Evolutionary conservation across 2,888 invertebrate species (phyloP), one percentile per base, ranked within the genome.

Genomic region (Rhimphoctona megacephalus): DNA sequence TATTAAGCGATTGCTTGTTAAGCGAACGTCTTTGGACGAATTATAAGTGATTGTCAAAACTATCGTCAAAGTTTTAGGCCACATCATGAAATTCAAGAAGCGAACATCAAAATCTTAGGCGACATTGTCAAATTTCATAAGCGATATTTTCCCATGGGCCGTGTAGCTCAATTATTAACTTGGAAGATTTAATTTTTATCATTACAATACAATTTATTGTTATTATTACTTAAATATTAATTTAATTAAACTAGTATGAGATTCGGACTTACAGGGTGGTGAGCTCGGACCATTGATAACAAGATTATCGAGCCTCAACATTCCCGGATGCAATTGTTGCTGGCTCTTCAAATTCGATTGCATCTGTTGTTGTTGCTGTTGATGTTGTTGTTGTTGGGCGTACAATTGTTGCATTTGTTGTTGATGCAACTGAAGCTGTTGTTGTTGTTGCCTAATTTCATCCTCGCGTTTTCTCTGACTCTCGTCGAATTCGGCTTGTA

Each of bases 401-500:
- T 87, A 87, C 22, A 87, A n/a, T 25, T 87, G 87, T 73, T 90
- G 89, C 85, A 89, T 88, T 49, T 90, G 91, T 66, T 90, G 94
- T 92, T 85, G 95, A 87, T 89, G 95, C 93, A 89, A 91, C 94
- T 57, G 95, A 95, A 43, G 95, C 93, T 90, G 94, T 86, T 87
- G 90, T 92, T 83, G 94, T 92, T 94, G 92, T 19, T 93, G 95
- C 92, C 95, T 94, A 90, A 94, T 90, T 87, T 95, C 95, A 80
- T 95, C 95, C 73, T 95, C 95, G 81, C 95, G 94, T 78, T 95
- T 95, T 87, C 94, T 94, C 88, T 95, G 95, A 73, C 92, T 94
- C n/a, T 96, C 96, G 87, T 95, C 95, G 78, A 95, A 94, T 87
- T 95, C 95, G 14, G 94, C 92, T 88, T 95, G 95, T 61, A 95